A percentile compares a stretch with the other conserved stretches of the same genome.
Conservation (phyloP, 1,140 invertebrate genomes). For the Leptinotarsa undecemlineata region DNA sequence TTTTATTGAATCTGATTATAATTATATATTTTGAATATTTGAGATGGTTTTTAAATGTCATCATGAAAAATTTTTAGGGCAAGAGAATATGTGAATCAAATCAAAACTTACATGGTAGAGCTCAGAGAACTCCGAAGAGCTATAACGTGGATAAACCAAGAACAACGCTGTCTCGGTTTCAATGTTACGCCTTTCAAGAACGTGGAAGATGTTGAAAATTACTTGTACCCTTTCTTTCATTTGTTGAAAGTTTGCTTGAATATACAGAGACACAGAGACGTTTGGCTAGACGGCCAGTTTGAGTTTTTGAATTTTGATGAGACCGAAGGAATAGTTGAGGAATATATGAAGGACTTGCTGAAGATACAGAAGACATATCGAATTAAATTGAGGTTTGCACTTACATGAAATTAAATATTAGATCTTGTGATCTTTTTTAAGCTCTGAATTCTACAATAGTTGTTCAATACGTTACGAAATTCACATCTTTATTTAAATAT, state of each 20-base stretch:
- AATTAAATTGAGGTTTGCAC: slow-evolving; percentile 62
- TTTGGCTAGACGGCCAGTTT: slow-evolving; percentile 91
- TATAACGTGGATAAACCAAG: slow-evolving; percentile 85
- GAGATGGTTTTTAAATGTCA: too few relatives aligned
- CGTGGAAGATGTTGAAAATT: slow-evolving; percentile 72
- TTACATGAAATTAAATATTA: not conserved
- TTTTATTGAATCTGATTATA: too few relatives aligned
- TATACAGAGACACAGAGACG: slow-evolving; percentile 80
- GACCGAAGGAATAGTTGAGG: slow-evolving; percentile 74
- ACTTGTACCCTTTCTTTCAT: slow-evolving; percentile 70
- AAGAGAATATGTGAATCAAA: slow-evolving; percentile 68
- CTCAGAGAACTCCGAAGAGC: slow-evolving; percentile 74
- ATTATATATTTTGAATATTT: too few relatives aligned
- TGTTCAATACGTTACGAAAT: too few relatives aligned
- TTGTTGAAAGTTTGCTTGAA: slow-evolving; percentile 66
- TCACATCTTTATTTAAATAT: too few relatives aligned
- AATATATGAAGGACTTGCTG: slow-evolving; percentile 73
- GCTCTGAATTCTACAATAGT: too few relatives aligned
- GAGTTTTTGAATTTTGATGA: slow-evolving; percentile 74
- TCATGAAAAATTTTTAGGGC: slow-evolving; percentile 54
- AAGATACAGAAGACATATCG: slow-evolving; percentile 82
- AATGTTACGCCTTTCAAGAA: slow-evolving; percentile 73
- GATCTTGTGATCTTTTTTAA: not conserved
- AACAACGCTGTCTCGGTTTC: slow-evolving; percentile 85
- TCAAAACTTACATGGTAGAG: slow-evolving; percentile 73